Evolutionary conservation across 2,113 vertebrate genomes (phyloP), one percentile per base, ranked within the genome.

Genomic region (Eulacestoma nigropectus): DNA sequence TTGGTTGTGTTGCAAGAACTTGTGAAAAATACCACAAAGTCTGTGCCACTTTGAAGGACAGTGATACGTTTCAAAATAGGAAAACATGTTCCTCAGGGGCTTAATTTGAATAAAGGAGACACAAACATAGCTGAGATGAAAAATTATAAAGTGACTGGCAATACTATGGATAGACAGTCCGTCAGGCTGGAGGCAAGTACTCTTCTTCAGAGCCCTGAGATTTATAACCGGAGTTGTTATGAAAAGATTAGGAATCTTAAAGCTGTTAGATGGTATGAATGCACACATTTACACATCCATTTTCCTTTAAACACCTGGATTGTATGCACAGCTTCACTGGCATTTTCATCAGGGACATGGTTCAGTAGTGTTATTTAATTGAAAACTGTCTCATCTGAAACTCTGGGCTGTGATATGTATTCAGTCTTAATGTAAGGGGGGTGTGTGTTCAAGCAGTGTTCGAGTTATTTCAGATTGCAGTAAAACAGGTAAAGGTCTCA

Each of bases 381-480:
- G 83, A 82, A 78, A 78, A 29, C 8, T 49, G 25, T 18, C 25
- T 70, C 52, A 49, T 50, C 37, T 67, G 75, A 49, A 88, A 57
- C 41, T 26, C 29, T 25, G 21, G 13, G 17, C 50, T 8, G 11
- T 47, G 64, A 44, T 30, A 52, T 18, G 17, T 67, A 21, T 27
- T 76, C n/a, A 35, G 0, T 82, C 35, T 20, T 41, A 52, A 21
- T 0, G 1, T 13, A 56, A 3, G 19, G 33, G 60, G 16, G 2
- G 7, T 2, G 57, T 12, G 29, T 73, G 32, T 57, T 83, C 7
- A 33, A 68, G 44, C 27, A 41, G 33, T 21, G 62, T 86, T 65
- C 0, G 2, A 37, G 21, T 42, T 76, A 68, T 60, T 82, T 56
- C 44, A 49, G 37, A 16, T 6, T 60, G 37, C 26, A 50, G 23